phyloP scores from a whole-genome alignment of 92 coral and sea anemone genomes.

The Palythoa caribaeorum region DNA sequence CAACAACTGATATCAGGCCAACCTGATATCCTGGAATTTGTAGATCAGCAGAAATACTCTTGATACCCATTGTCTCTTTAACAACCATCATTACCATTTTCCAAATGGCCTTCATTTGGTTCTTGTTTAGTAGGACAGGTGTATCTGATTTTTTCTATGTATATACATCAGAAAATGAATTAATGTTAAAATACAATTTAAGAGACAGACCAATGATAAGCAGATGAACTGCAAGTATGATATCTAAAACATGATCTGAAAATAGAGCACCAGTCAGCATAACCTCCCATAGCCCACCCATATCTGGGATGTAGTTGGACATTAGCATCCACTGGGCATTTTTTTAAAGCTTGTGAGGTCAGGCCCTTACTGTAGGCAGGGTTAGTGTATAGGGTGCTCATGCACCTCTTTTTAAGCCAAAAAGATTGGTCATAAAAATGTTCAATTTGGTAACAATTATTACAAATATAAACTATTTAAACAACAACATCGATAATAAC shows the following conservation, averaged over 20 bases:
- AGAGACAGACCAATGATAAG: constrained; percentile 13
- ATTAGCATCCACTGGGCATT: not conserved
- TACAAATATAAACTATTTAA: too few relatives aligned
- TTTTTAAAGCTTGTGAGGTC: not conserved
- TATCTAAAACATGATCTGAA: not conserved
- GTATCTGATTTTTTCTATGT: constrained; percentile 45
- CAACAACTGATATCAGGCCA: constrained; percentile 58
- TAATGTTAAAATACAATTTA: too few relatives aligned
- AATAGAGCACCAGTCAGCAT: constrained; percentile 5
- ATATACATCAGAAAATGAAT: not conserved
- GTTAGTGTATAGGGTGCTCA: not conserved
- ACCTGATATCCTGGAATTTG: constrained; percentile 58
- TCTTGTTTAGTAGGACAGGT: constrained; percentile 53
- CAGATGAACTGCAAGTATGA: not conserved
- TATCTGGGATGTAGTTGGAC: not conserved
- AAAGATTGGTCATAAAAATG: too few relatives aligned
- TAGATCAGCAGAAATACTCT: constrained; percentile 47
- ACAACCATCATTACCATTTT: constrained; percentile 59
- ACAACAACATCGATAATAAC: too few relatives aligned
- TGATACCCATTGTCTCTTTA: constrained; percentile 50
- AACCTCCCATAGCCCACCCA: not conserved
- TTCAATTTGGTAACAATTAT: too few relatives aligned
- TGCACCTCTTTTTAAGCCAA: too few relatives aligned
- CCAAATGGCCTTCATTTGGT: constrained; percentile 57
- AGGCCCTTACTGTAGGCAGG: too few relatives aligned